Evolutionary conservation across 2,888 invertebrate species (phyloP), one percentile per base, ranked within the genome.

Genomic region (Hydraecia micacea): DNA sequence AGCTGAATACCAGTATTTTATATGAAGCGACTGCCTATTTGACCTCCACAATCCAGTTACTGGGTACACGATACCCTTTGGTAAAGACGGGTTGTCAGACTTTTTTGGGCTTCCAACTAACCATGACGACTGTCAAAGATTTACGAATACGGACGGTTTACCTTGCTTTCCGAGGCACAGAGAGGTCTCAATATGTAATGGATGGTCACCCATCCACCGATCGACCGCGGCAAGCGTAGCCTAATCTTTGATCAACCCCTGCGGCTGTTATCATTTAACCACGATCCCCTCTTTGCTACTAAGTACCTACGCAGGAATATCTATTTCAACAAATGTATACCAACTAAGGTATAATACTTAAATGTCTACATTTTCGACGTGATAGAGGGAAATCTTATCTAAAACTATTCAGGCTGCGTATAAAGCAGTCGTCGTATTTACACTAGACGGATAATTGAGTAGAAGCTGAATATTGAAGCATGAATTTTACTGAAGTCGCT

Each of bases 401-500:
- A 25, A 63, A 83, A 69, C 77, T 86, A 77, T 84, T 83, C 62
- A 71, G 69, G 69, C 32, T 42, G 52, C 63, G 73, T 83, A 66
- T 63, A 46, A 73, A 71, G 66, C 62, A 71, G 58, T 76, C 58
- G 55, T 36, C n/a, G 42, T 42, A 62, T 76, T 66, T 80, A 84
- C 55, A n/a, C 39, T 65, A 68, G 73, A 71, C 60, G 74, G 52
- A 67, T 72, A 71, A 75, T 73, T 72, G 68, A 76, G 72, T 75
- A 25, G 75, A 60, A 79, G 60, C 77, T 66, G 73, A 68, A 86
- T 75, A 71, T 83, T 83, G 74, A 68, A 76, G 71, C 73, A n/a
- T 58, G 62, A 77, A 82, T 85, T 83, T 71, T 85, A 85, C 73
- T 65, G 81, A 67, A 73, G 85, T 67, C 13, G 70, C 42, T 49